Conservation (phyloP, 2,888 invertebrate genomes). For the Xestia rhomboidea region DNA sequence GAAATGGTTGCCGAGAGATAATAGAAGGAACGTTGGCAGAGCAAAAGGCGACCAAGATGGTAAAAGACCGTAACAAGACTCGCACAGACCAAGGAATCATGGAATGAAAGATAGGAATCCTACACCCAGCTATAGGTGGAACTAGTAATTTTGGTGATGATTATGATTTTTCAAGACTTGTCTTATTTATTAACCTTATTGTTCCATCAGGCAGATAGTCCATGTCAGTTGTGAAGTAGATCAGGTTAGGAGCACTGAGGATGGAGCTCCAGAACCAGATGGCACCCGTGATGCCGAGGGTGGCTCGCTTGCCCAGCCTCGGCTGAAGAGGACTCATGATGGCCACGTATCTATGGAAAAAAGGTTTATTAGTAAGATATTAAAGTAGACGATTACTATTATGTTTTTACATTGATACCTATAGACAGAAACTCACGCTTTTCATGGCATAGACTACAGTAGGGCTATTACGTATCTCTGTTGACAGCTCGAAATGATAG, state of each 20-base stretch:
- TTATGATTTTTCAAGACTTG: neutral
- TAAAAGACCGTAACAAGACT: neutral
- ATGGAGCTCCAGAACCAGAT: conserved; percentile 96
- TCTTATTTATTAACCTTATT: conserved; percentile 73
- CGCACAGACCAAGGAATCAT: neutral
- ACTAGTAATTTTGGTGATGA: neutral
- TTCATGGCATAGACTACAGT: neutral
- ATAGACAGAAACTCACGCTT: neutral
- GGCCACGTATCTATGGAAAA: conserved; percentile 95
- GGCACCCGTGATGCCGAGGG: conserved; percentile 94
- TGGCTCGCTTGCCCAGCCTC: conserved; percentile 95
- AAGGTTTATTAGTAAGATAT: neutral
- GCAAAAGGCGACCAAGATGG: neutral
- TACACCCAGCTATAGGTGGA: neutral
- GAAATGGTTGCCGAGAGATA: neutral
- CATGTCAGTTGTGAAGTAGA: conserved; percentile 94
- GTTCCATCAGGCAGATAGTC: conserved; percentile 87
- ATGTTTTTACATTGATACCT: neutral
- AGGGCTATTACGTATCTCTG: too few species aligned
- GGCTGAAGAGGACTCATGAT: conserved; percentile 98
- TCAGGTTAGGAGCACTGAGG: conserved; percentile 95
- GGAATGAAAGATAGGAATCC: neutral
- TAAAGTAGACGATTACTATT: neutral
- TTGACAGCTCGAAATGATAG: too few species aligned
- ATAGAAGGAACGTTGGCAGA: neutral